A percentile compares a stretch with the other conserved stretches of the same genome.
These are phyloP conservation scores for Mormyrops attenuatus DNA, from an alignment of 2,797 vertebrate species.

Conservation along the genomic window DNA sequence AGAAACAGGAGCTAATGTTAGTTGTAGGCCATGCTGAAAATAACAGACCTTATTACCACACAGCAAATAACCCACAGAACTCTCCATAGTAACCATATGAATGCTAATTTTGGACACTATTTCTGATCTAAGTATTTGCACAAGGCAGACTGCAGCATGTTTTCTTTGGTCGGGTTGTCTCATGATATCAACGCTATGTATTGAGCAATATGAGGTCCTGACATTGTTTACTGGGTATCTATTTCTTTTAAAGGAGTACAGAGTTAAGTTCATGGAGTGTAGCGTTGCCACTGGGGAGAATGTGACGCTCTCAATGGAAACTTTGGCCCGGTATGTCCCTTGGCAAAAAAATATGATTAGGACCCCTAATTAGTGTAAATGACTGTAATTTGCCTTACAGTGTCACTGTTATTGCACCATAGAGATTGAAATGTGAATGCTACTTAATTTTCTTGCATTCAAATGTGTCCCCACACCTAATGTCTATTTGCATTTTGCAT, in stretches of 20 bases:
- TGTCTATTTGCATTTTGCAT: neutral
- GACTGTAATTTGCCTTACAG: neutral
- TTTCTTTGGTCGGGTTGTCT: neutral
- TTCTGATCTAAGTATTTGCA: neutral
- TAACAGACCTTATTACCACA: neutral
- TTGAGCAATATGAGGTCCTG: neutral
- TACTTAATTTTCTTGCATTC: neutral
- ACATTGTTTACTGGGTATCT: neutral
- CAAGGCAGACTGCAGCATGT: neutral
- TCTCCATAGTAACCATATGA: neutral
- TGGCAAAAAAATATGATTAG: neutral
- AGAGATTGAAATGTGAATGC: neutral
- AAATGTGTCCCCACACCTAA: neutral
- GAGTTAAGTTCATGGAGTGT: slow-evolving; percentile 78
- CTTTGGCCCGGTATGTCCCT: slow-evolving; percentile 71
- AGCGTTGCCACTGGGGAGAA: slow-evolving; percentile 84
- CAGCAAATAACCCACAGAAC: neutral
- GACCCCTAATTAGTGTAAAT: neutral
- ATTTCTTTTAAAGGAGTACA: slow-evolving; percentile 64
- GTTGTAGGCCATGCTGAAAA: neutral
- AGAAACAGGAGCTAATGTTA: neutral
- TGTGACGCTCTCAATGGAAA: slow-evolving; percentile 67
- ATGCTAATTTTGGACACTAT: neutral
- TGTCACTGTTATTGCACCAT: neutral
- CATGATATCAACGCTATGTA: neutral